These are phyloP conservation scores for Brachionus rubens DNA, from an alignment of 1,140 invertebrate genomes.

Conservation along the genomic window DNA sequence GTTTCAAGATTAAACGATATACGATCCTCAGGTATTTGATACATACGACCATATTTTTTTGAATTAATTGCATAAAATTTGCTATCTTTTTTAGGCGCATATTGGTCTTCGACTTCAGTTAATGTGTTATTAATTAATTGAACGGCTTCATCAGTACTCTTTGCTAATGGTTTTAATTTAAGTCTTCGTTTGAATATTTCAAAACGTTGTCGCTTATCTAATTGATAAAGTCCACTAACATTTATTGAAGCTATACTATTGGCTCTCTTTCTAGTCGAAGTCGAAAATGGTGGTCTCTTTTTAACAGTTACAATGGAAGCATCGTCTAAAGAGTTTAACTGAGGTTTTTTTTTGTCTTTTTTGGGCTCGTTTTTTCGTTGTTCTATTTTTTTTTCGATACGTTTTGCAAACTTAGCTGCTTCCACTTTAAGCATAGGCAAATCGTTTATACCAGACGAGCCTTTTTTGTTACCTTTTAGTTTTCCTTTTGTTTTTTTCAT, in stretches of 20 bases:
- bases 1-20: conserved; percentile 35
- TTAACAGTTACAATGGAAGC: background rate
- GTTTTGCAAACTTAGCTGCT: background rate
- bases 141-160: conserved; percentile 26
- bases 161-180: conserved; percentile 1
- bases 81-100: conserved; percentile 38
- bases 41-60: conserved; percentile 43
- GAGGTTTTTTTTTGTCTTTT: background rate
- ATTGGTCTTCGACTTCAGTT: conserved; percentile 35
- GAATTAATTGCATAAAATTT: conserved; percentile 41
- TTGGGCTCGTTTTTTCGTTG: background rate
- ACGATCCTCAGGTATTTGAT: conserved; percentile 23
- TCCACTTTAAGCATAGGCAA: conserved; percentile 1
- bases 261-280: conserved; percentile 6
- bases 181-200: conserved; percentile 24
- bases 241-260: conserved; percentile 19
- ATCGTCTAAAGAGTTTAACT: background rate
- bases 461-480: background rate
- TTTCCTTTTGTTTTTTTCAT: conserved; percentile 26
- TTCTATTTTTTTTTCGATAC: conserved; percentile 23
- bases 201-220: conserved; percentile 40
- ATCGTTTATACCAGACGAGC: background rate
- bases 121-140: conserved; percentile 33
- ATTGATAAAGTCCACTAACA: conserved; percentile 6
- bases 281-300: conserved; percentile 16